Evolutionary conservation across 2,888 invertebrate genomes (phyloP).

Genomic region (Lasioglossum morio): DNA sequence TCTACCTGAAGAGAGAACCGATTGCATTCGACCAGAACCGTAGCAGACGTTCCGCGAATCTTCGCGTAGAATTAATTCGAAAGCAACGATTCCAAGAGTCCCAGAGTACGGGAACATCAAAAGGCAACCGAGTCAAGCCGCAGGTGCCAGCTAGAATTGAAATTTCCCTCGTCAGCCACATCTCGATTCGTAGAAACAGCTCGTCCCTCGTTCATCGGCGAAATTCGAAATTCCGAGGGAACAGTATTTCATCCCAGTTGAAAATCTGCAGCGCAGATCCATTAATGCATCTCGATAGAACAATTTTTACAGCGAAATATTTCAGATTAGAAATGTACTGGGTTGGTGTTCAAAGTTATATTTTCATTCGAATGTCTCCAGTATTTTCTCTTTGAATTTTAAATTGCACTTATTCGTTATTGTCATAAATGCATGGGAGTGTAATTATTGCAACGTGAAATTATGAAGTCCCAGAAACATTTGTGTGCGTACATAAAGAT

Average conservation of each 20-base stretch:
- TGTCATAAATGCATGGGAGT: too few species aligned
- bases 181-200: not conserved
- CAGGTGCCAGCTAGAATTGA: not conserved
- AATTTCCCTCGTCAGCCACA: conserved; percentile 7
- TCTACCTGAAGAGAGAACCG: not conserved
- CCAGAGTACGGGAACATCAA: not conserved
- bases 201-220: not conserved
- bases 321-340: too few species aligned
- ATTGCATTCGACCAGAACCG: not conserved
- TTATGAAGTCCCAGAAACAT: too few species aligned
- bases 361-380: too few species aligned
- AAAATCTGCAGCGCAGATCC: not conserved
- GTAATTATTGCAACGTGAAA: too few species aligned
- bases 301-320: too few species aligned
- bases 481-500: too few species aligned
- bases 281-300: not conserved
- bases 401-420: too few species aligned
- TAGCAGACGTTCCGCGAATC: not conserved
- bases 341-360: too few species aligned
- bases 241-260: not conserved
- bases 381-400: too few species aligned
- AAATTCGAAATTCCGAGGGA: conserved; percentile 27
- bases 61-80: not conserved
- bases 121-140: not conserved
- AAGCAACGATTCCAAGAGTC: not conserved